These are phyloP conservation scores for Dunckerocampus dactyliophorus DNA, from an alignment of 2,113 vertebrate species.

Conservation along the genomic window DNA sequence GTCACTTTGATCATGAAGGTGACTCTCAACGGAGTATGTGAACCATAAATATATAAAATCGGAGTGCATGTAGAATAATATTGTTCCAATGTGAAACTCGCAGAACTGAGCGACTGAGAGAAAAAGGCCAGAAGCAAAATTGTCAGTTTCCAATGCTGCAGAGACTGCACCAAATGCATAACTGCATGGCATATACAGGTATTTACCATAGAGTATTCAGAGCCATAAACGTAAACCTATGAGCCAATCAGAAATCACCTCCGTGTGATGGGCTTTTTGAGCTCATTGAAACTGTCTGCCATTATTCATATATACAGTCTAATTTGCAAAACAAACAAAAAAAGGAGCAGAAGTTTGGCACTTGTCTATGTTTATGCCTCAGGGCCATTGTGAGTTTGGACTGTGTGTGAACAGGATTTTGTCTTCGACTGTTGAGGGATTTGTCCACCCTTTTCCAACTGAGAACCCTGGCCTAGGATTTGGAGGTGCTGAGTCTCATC, in stretches of 20 bases:
- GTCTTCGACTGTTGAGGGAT: neutral
- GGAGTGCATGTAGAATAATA: neutral
- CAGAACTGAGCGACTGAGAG: neutral
- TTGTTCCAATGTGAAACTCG: neutral
- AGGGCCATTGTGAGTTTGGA: neutral
- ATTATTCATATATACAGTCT: neutral
- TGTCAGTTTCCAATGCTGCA: neutral
- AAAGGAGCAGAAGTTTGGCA: neutral
- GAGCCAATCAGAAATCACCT: too few species aligned
- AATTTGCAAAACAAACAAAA: neutral
- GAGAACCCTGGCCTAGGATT: too few species aligned
- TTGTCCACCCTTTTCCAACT: too few species aligned
- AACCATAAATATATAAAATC: neutral
- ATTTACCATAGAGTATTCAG: too few species aligned
- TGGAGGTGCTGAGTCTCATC: too few species aligned
- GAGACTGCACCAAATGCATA: neutral
- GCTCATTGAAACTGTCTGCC: too few species aligned
- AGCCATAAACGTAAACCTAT: too few species aligned
- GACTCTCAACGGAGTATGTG: neutral
- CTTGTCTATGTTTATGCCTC: neutral
- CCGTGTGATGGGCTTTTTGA: too few species aligned
- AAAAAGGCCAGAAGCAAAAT: neutral
- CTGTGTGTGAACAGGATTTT: constrained; percentile 7
- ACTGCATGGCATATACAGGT: too few species aligned
- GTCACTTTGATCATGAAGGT: constrained; percentile 3